These are phyloP conservation scores for Sipunculus nudus DNA, from an alignment of 2,888 invertebrate species.

Conservation along the genomic window DNA sequence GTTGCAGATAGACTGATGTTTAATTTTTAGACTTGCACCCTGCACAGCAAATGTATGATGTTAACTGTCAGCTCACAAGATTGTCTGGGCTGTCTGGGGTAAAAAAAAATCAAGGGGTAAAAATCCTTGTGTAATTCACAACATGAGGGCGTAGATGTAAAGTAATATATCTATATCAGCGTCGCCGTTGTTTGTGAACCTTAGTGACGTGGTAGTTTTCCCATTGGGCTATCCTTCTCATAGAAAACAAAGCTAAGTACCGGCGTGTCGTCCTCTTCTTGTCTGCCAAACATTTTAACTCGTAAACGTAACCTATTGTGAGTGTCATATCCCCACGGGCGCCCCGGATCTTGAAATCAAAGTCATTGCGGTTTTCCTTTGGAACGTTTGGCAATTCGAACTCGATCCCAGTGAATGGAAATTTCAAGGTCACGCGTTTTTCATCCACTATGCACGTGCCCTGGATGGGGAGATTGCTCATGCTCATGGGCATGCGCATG, in stretches of 20 bases:
- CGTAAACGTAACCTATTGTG: conserved; percentile 34
- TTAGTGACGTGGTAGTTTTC: conserved; percentile 30
- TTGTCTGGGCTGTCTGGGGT: too few species aligned
- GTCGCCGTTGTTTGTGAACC: too few species aligned
- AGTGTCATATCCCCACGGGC: conserved; percentile 38
- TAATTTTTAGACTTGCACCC: too few species aligned
- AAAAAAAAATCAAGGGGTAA: too few species aligned
- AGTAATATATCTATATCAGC: too few species aligned
- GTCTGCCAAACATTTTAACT: conserved; percentile 32
- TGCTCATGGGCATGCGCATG: conserved; percentile 45
- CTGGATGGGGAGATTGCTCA: conserved; percentile 36
- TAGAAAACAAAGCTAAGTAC: conserved; percentile 40
- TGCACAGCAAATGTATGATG: too few species aligned
- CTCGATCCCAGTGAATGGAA: conserved; percentile 42
- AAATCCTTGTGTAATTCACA: too few species aligned
- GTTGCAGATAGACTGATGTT: too few species aligned
- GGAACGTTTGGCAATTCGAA: conserved; percentile 37
- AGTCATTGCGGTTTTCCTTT: conserved; percentile 34
- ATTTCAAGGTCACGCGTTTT: conserved; percentile 37
- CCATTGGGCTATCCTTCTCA: conserved; percentile 35
- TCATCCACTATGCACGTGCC: conserved; percentile 41
- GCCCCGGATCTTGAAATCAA: conserved; percentile 41
- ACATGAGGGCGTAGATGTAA: too few species aligned
- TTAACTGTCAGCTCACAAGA: too few species aligned
- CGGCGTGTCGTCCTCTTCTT: conserved; percentile 36